A percentile compares a stretch with the other conserved stretches of the same genome.
These are phyloP conservation scores for Dynastes grantii DNA, from an alignment of 2,888 invertebrate genomes.

Conservation along the genomic window DNA sequence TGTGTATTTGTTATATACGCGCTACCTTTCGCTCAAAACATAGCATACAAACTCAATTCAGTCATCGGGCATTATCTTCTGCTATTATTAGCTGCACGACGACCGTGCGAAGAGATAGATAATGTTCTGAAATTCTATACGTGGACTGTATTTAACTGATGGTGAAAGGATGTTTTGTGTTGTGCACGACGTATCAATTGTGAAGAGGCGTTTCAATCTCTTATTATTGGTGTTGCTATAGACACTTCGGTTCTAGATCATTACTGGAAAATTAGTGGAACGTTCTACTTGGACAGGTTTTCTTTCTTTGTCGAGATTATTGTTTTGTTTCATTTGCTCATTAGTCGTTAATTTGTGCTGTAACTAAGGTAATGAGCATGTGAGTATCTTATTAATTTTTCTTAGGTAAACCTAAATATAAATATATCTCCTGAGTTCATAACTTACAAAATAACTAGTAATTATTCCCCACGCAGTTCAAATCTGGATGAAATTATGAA, in stretches of 20 bases:
- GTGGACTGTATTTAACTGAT: conserved; percentile 17
- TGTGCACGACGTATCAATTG: background rate
- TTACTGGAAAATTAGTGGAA: background rate
- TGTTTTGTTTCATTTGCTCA: too few species aligned
- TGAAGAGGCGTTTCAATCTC: background rate
- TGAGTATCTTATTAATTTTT: too few species aligned
- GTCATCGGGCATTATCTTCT: conserved; percentile 4
- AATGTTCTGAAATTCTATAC: conserved; percentile 36
- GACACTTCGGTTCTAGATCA: background rate
- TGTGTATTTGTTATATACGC: background rate
- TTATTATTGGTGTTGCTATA: background rate
- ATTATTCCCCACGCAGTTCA: too few species aligned
- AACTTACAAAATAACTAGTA: too few species aligned
- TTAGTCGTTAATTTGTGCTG: too few species aligned
- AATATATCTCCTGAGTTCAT: too few species aligned
- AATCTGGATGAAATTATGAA: too few species aligned
- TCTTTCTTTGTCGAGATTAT: too few species aligned
- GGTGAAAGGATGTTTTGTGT: conserved; percentile 17
- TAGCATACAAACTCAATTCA: conserved; percentile 19
- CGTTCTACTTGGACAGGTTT: background rate
- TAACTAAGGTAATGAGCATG: too few species aligned
- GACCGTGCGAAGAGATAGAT: conserved; percentile 10
- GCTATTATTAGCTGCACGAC: conserved; percentile 31
- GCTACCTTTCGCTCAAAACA: conserved; percentile 1
- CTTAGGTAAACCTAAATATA: too few species aligned